Evolutionary conservation across 2,888 invertebrate genomes (phyloP).

Genomic region (Dryomyza anilis): DNA sequence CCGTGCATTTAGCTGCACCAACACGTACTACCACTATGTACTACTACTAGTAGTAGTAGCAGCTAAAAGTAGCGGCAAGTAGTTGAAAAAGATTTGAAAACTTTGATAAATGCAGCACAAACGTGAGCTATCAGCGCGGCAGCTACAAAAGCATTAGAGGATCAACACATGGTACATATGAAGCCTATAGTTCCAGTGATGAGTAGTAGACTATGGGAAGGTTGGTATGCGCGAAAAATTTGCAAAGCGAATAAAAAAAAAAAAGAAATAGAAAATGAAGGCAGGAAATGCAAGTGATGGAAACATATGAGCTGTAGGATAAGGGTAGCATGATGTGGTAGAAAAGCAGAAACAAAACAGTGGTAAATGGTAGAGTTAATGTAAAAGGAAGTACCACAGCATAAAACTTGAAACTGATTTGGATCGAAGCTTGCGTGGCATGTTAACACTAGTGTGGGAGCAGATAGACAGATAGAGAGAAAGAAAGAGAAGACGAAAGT

Average conservation of each 20-base stretch:
- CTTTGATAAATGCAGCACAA: not conserved
- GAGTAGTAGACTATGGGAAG: not conserved
- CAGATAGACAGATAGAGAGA: not conserved
- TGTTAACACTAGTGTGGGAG: conserved; percentile 33
- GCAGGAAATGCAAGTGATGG: not conserved
- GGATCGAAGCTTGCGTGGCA: conserved; percentile 31
- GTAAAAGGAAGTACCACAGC: conserved; percentile 10
- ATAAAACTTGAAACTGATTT: conserved; percentile 21
- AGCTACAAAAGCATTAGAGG: not conserved
- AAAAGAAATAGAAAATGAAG: not conserved
- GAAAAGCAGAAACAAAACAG: not conserved
- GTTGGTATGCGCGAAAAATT: not conserved
- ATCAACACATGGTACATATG: too few relatives aligned
- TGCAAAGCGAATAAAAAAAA: not conserved
- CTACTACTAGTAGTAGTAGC: not conserved
- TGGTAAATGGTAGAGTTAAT: too few relatives aligned
- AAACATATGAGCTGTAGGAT: too few relatives aligned
- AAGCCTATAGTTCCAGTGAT: too few relatives aligned
- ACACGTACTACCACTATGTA: not conserved
- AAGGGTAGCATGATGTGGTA: not conserved
- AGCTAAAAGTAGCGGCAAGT: not conserved
- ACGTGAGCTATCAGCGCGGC: conserved; percentile 16
- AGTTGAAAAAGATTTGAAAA: conserved; percentile 6
- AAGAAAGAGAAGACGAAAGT: not conserved
- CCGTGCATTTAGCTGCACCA: too few relatives aligned